Evolutionary conservation across 30 jellyfish, hydroid and myxozoan species (phyloP).

Genomic region (Cassiopea xamachana): DNA sequence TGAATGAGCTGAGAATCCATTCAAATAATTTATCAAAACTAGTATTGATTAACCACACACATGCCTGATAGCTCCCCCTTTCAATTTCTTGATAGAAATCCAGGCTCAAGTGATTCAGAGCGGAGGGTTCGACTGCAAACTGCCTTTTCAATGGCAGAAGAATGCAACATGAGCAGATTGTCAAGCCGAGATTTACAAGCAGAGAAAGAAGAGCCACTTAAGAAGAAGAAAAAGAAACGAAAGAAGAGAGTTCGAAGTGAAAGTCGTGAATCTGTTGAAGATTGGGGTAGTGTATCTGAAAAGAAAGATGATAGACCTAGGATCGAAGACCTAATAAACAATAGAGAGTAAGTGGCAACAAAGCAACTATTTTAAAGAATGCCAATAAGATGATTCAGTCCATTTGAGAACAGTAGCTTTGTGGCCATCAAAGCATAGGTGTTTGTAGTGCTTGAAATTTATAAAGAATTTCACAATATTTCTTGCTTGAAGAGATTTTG

Average conservation of each 20-base stretch:
- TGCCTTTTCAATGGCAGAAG: slow-evolving; percentile 86
- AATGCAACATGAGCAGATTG: slow-evolving; percentile 59
- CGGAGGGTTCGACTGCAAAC: slow-evolving; percentile 72
- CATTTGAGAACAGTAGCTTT: background rate
- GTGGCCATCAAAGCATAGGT: too few species aligned
- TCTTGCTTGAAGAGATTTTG: too few species aligned
- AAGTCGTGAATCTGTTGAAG: slow-evolving; percentile 49
- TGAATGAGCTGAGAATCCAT: too few species aligned
- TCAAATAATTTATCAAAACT: too few species aligned
- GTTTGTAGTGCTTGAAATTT: too few species aligned
- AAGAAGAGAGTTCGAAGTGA: slow-evolving; percentile 51
- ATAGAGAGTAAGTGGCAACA: slow-evolving; percentile 60
- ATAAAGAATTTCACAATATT: too few species aligned
- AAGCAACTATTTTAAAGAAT: background rate
- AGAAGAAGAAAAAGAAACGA: slow-evolving; percentile 65
- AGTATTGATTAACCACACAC: too few species aligned
- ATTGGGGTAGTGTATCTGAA: slow-evolving; percentile 7
- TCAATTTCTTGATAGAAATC: slow-evolving; percentile 36
- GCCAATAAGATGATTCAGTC: background rate
- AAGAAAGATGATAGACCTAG: slow-evolving; percentile 59
- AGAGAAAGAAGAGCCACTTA: slow-evolving; percentile 42
- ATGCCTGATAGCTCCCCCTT: too few species aligned
- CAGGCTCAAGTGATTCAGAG: slow-evolving; percentile 84
- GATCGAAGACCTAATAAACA: slow-evolving; percentile 57
- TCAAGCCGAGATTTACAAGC: slow-evolving; percentile 52